Percentiles rank a stretch among this genome's conserved stretches.
phyloP scores from a whole-genome alignment of 2,797 vertebrate species.

The Rhynchotus rufescens region DNA sequence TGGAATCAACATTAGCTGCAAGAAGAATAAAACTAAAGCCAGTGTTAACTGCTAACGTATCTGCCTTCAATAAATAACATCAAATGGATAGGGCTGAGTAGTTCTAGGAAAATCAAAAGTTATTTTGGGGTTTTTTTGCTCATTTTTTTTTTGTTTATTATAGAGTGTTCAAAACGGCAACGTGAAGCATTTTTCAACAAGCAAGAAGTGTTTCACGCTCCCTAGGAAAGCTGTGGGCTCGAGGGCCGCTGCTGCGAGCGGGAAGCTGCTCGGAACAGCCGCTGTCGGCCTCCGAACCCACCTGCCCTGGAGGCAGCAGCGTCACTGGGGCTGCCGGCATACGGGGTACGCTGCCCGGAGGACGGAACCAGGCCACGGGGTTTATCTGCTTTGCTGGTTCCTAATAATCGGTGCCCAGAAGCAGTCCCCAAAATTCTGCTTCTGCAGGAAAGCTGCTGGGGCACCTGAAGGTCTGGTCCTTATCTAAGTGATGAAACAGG shows the following conservation, averaged over 20 bases:
- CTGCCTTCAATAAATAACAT: slow-evolving; percentile 40
- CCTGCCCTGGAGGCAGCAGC: too few relatives aligned
- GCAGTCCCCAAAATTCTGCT: not conserved
- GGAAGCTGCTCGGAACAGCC: not conserved
- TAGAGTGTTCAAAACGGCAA: not conserved
- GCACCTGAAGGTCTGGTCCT: not conserved
- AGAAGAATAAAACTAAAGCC: slow-evolving; percentile 9
- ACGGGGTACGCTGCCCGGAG: not conserved
- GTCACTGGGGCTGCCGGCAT: too few relatives aligned
- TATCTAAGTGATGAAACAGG: not conserved
- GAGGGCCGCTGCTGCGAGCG: not conserved
- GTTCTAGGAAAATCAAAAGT: not conserved
- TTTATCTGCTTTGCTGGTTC: not conserved
- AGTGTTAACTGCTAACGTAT: slow-evolving; percentile 36
- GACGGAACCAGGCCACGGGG: not conserved
- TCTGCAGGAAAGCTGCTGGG: not conserved
- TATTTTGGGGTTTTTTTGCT: not conserved
- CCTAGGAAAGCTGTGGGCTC: not conserved
- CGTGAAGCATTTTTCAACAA: not conserved
- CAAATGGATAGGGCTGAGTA: not conserved
- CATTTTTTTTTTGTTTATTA: not conserved
- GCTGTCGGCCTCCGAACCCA: too few relatives aligned
- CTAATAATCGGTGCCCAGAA: not conserved
- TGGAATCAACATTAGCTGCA: slow-evolving; percentile 26
- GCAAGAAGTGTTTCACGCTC: not conserved